Conservation (phyloP, 2,797 vertebrate species). For the Spinibarbus caldwelli region DNA sequence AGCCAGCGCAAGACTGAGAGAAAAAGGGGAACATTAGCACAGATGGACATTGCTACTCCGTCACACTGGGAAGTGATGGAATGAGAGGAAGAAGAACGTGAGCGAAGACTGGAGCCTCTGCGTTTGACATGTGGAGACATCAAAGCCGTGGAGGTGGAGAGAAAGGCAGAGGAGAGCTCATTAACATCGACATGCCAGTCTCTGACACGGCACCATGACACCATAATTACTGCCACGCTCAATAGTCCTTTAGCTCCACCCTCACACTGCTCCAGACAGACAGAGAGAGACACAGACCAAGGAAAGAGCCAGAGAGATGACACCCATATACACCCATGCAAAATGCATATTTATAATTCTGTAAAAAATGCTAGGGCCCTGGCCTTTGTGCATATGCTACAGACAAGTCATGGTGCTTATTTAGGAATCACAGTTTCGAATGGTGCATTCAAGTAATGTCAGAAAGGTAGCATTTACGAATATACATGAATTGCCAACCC, state of each 20-base stretch:
- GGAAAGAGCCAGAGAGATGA: not conserved
- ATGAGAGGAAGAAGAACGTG: constrained; percentile 1
- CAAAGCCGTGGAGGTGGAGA: constrained; percentile 42
- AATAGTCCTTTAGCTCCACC: constrained; percentile 51
- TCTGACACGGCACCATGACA: constrained; percentile 61
- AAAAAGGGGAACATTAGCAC: constrained; percentile 19
- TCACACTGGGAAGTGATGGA: constrained; percentile 19
- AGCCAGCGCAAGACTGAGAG: constrained; percentile 5
- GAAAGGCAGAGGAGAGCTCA: constrained; percentile 51
- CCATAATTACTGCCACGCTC: constrained; percentile 60
- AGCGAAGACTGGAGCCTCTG: not conserved
- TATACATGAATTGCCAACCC: not conserved
- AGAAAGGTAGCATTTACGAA: not conserved
- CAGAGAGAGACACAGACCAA: constrained; percentile 15
- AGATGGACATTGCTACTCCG: not conserved
- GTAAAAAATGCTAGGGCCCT: not conserved
- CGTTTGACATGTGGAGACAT: constrained; percentile 41
- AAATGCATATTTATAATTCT: not conserved
- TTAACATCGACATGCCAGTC: constrained; percentile 61
- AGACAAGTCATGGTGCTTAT: not conserved
- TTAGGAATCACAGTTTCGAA: not conserved
- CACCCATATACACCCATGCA: constrained; percentile 8
- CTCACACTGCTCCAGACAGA: constrained; percentile 31
- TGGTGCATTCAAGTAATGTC: not conserved
- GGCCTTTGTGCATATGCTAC: not conserved